phyloP scores from a whole-genome alignment of 2,888 invertebrate genomes.

The Archips xylosteana region DNA sequence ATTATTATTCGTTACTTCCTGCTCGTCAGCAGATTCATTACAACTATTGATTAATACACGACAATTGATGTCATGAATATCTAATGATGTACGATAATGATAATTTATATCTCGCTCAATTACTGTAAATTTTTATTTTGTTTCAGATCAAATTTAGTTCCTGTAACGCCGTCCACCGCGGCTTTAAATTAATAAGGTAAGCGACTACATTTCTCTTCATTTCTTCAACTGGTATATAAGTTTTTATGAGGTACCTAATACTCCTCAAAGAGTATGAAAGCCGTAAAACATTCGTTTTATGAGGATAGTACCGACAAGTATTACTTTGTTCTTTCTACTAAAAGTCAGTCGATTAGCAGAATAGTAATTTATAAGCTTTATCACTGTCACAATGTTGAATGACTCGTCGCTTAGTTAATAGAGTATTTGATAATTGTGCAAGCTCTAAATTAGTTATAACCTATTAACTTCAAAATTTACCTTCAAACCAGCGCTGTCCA shows the following conservation, averaged over 20 bases:
- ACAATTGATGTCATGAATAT: background rate
- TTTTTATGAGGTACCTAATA: background rate
- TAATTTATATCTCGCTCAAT: background rate
- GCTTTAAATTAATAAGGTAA: conserved; percentile 61
- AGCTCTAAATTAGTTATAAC: too few relatives aligned
- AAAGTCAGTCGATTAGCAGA: too few relatives aligned
- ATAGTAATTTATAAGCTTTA: too few relatives aligned
- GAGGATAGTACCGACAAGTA: too few relatives aligned
- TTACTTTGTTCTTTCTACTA: too few relatives aligned
- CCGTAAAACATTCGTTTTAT: too few relatives aligned
- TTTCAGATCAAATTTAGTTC: conserved; percentile 78
- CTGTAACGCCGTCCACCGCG: conserved; percentile 75
- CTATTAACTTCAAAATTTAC: too few relatives aligned
- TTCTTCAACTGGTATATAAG: background rate
- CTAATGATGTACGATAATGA: background rate
- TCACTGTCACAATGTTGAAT: too few relatives aligned
- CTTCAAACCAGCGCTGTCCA: too few relatives aligned
- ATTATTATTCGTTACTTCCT: background rate
- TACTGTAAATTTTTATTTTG: conserved; percentile 44
- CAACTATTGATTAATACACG: background rate
- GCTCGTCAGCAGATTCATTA: background rate
- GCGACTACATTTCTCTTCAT: background rate
- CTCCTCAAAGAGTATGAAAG: too few relatives aligned
- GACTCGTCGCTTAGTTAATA: too few relatives aligned
- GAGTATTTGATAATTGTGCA: too few relatives aligned